Percentiles rank a stretch among this genome's conserved stretches.
Conservation (phyloP, 92 coral and sea anemone species). For the Heliopora coerulea region DNA sequence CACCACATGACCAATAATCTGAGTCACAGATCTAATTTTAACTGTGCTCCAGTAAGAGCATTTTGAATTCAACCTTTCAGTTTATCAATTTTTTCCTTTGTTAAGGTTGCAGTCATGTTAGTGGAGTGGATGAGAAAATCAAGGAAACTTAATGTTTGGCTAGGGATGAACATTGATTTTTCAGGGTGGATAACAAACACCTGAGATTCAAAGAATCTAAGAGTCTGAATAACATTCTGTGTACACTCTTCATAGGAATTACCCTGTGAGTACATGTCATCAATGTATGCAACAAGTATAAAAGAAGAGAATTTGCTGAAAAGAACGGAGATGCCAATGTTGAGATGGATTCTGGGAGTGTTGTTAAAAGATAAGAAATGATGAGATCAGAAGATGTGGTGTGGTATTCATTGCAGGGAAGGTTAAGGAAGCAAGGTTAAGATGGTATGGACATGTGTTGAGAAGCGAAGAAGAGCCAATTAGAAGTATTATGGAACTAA, state of each 20-base stretch:
- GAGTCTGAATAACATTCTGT: background rate
- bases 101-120: conserved; percentile 10
- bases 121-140: background rate
- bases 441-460: background rate
- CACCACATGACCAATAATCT: conserved; percentile 42
- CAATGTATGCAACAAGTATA: conserved; percentile 20
- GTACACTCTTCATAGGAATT: conserved; percentile 4
- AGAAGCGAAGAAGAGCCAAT: conserved; percentile 45
- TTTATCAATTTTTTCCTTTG: background rate
- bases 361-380: no score
- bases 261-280: conserved; percentile 16
- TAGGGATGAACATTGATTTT: conserved; percentile 43
- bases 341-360: no score
- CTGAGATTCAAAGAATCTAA: background rate
- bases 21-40: conserved; percentile 28
- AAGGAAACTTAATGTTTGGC: conserved; percentile 7
- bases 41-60: background rate
- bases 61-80: background rate
- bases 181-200: conserved; percentile 22
- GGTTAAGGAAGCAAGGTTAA: conserved; percentile 6
- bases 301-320: no score
- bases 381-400: no score
- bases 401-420: background rate
- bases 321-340: no score
- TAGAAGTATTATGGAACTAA: conserved; percentile 50